Conservation (phyloP, 2,113 vertebrate genomes). For the Scalopus aquaticus region DNA sequence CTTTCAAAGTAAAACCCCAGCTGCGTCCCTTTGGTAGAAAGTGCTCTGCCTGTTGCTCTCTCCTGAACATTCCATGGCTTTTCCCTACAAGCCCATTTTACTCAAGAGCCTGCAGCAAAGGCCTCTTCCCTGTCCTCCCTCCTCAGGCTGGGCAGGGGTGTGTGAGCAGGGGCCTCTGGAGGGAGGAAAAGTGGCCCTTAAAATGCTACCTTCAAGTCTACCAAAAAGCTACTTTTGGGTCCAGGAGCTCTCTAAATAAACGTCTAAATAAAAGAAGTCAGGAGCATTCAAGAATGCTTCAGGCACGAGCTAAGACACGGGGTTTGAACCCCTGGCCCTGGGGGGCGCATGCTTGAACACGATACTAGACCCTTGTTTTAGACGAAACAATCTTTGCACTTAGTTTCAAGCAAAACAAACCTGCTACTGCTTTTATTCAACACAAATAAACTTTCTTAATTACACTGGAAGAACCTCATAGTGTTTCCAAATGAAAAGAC, state of each 20-base stretch:
- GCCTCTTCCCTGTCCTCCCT: too few species aligned
- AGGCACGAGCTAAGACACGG: background rate
- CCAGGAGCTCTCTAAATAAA: too few species aligned
- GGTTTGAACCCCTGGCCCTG: background rate
- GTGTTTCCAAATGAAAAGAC: slow-evolving; percentile 28
- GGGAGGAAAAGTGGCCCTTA: too few species aligned
- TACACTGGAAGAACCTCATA: background rate
- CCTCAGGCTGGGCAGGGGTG: too few species aligned
- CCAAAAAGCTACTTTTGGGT: too few species aligned
- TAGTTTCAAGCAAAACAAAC: background rate
- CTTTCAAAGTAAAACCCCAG: background rate
- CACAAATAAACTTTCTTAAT: slow-evolving; percentile 41
- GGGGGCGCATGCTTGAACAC: background rate
- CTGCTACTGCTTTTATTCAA: slow-evolving; percentile 20
- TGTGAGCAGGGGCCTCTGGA: too few species aligned
- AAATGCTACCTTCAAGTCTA: too few species aligned
- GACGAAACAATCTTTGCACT: background rate
- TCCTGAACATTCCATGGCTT: fast-evolving
- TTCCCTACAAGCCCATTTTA: background rate
- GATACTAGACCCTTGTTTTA: background rate
- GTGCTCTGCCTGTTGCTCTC: background rate
- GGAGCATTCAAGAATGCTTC: too few species aligned
- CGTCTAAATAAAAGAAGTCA: too few species aligned
- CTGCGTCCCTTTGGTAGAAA: background rate
- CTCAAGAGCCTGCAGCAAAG: too few species aligned